Evolutionary conservation across 2,888 invertebrate species (phyloP).

Genomic region (Mythimna ferrago): DNA sequence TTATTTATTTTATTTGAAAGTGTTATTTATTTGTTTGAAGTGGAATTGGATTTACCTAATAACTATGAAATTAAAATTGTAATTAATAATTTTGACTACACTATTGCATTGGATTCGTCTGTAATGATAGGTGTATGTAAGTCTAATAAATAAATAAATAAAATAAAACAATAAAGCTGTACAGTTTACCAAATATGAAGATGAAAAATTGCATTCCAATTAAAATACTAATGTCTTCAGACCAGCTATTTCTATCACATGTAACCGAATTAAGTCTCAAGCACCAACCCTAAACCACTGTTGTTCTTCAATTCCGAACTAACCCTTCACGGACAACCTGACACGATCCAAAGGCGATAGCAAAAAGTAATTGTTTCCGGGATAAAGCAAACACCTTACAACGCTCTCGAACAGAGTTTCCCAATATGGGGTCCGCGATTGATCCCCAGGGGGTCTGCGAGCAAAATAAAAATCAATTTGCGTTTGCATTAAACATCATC

Average conservation of each 20-base stretch:
- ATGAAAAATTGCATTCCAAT: not conserved
- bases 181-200: too few relatives aligned
- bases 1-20: too few relatives aligned
- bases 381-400: constrained; percentile 44
- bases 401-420: not conserved
- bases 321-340: constrained; percentile 31
- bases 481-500: too few relatives aligned
- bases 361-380: constrained; percentile 55
- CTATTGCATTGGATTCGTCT: too few relatives aligned
- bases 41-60: too few relatives aligned
- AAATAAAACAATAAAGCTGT: too few relatives aligned
- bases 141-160: too few relatives aligned
- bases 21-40: too few relatives aligned
- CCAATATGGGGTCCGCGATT: not conserved
- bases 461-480: not conserved
- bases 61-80: too few relatives aligned
- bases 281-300: not conserved
- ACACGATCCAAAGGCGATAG: constrained; percentile 12
- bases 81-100: too few relatives aligned
- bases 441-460: not conserved
- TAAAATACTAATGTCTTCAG: not conserved
- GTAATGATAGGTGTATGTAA: too few relatives aligned
- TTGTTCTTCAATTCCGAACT: constrained; percentile 46
- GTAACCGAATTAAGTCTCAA: constrained; percentile 32
- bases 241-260: not conserved